A percentile compares a stretch with the other conserved stretches of the same genome.
phyloP scores from a whole-genome alignment of 2,797 vertebrate genomes.

The Myiotriccus ornatus region DNA sequence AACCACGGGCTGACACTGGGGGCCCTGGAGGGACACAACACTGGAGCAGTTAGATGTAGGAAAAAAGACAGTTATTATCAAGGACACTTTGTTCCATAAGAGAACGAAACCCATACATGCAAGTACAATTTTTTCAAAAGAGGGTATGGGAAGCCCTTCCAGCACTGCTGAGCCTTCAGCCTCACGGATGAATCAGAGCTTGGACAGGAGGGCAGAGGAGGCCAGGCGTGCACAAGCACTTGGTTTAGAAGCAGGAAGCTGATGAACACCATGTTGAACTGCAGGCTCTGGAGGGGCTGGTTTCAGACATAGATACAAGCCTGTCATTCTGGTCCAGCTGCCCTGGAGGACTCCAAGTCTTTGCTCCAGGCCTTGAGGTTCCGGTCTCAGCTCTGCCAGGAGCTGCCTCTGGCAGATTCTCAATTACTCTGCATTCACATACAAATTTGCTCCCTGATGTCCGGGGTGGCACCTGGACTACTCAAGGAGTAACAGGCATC shows the following conservation, averaged over 20 bases:
- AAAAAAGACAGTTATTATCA: neutral
- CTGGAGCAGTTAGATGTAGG: rapidly evolving
- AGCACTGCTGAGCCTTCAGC: neutral
- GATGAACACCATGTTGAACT: rapidly evolving
- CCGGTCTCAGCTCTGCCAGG: neutral
- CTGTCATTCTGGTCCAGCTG: neutral
- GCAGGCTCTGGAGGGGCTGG: neutral
- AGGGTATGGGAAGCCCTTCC: neutral
- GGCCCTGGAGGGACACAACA: neutral
- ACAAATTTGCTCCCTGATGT: neutral
- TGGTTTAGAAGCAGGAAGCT: neutral
- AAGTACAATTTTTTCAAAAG: neutral
- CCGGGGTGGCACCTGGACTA: neutral
- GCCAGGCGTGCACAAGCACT: neutral
- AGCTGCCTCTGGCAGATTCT: neutral
- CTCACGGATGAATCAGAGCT: neutral
- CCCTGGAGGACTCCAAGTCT: neutral
- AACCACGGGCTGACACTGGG: neutral
- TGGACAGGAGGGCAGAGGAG: neutral
- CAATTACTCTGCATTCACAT: neutral
- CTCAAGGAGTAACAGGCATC: neutral
- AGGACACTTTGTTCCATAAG: neutral
- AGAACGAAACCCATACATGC: neutral
- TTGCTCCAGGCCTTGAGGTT: neutral
- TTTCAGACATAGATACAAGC: rapidly evolving